phyloP scores from a whole-genome alignment of 2,113 vertebrate genomes.

The Desmodus rotundus region DNA sequence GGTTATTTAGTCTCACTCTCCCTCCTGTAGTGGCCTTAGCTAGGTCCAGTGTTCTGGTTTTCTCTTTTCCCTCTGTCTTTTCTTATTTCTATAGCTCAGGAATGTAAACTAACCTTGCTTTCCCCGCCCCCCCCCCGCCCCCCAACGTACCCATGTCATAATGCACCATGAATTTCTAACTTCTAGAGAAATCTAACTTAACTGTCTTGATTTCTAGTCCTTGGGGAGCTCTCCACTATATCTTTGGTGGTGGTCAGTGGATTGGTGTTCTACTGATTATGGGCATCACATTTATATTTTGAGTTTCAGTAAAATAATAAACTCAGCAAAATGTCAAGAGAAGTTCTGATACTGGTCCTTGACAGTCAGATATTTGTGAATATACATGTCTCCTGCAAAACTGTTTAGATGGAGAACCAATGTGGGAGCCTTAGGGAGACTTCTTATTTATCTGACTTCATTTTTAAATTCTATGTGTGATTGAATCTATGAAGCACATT shows the following conservation, averaged over 20 bases:
- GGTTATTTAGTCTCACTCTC: background rate
- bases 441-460: background rate
- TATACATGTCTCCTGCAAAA: background rate
- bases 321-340: background rate
- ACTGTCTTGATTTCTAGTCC: background rate
- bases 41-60: background rate
- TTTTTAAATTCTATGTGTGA: background rate
- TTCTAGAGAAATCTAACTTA: background rate
- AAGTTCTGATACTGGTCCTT: background rate
- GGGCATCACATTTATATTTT: background rate
- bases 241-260: background rate
- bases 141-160: background rate
- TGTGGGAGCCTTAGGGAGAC: background rate
- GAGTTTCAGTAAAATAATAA: background rate
- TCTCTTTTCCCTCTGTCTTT: background rate
- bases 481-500: background rate
- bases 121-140: rapidly evolving
- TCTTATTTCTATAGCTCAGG: background rate
- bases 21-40: background rate
- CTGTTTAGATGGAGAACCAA: background rate
- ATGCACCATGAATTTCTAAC: background rate
- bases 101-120: background rate
- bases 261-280: background rate
- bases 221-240: background rate
- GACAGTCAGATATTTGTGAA: background rate